Evolutionary conservation across 1,140 invertebrate species (phyloP).

Genomic region (Globodera rostochiensis): DNA sequence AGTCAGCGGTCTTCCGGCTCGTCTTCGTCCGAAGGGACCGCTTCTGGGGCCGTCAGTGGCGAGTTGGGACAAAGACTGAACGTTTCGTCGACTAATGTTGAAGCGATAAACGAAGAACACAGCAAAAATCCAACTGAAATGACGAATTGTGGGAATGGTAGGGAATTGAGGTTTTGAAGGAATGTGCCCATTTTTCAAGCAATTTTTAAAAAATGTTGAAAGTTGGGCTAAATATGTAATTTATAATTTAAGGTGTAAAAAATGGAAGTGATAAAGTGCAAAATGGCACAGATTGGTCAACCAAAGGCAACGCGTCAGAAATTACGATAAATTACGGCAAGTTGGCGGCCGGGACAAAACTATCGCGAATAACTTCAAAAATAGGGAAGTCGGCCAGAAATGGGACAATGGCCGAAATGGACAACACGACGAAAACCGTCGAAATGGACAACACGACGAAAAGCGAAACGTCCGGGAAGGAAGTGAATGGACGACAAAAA

Average conservation of each 20-base stretch:
- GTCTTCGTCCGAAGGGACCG: not conserved
- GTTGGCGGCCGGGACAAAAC: not conserved
- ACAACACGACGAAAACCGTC: not conserved
- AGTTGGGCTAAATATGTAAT: not conserved
- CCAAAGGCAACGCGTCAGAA: not conserved
- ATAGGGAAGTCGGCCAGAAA: too few relatives aligned
- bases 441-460: not conserved
- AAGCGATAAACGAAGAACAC: not conserved
- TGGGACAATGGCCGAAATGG: too few relatives aligned
- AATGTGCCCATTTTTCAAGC: too few relatives aligned
- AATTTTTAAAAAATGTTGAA: not conserved
- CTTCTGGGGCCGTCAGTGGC: too few relatives aligned
- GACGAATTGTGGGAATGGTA: not conserved
- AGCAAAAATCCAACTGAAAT: not conserved
- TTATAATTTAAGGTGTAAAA: not conserved
- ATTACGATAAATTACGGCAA: not conserved
- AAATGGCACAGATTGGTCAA: not conserved
- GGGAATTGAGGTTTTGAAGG: too few relatives aligned
- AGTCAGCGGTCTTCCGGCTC: not conserved
- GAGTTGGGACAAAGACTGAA: too few relatives aligned
- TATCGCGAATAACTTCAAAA: too few relatives aligned
- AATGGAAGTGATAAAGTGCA: not conserved
- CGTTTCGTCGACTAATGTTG: too few relatives aligned
- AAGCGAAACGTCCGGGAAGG: not conserved
- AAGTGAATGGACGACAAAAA: not conserved